Conservation (phyloP, 2,797 vertebrate genomes). For the Psittacula derbiana region DNA sequence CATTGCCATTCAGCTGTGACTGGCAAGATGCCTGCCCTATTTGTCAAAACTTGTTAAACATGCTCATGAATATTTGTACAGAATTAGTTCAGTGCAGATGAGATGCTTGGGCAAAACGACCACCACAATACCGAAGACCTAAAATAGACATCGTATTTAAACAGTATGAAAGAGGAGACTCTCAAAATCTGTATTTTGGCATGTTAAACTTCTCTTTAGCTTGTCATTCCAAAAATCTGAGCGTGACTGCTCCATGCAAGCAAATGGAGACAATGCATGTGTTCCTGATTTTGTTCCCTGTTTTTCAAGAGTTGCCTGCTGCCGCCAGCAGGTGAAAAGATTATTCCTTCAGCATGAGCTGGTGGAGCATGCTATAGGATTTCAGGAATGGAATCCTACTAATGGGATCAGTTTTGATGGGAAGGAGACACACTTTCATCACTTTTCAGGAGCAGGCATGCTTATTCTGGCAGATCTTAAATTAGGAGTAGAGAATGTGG, state of each 20-base stretch:
- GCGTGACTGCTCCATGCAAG: not conserved
- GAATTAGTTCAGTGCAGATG: conserved; percentile 4
- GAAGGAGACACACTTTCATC: not conserved
- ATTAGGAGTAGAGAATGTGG: not conserved
- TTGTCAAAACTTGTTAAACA: conserved; percentile 22
- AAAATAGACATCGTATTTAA: conserved; percentile 7
- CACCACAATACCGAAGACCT: not conserved
- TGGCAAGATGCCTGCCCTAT: not conserved
- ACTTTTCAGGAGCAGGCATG: not conserved
- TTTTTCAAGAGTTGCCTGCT: conserved; percentile 12
- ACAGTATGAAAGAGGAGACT: not conserved
- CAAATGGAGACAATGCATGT: not conserved
- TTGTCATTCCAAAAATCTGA: conserved; percentile 15
- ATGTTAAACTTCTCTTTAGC: not conserved
- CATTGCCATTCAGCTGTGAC: not conserved
- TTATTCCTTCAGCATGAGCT: not conserved
- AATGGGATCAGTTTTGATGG: not conserved
- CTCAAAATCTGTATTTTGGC: not conserved
- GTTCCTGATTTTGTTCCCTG: not conserved
- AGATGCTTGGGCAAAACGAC: not conserved
- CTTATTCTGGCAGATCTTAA: not conserved
- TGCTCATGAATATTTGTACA: not conserved
- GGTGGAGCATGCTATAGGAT: not conserved
- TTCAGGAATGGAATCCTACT: not conserved
- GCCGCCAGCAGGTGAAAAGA: conserved; percentile 55